Evolutionary conservation across 2,888 invertebrate species (phyloP), one percentile per base, ranked within the genome.

Genomic region (Tenodera sinensis): DNA sequence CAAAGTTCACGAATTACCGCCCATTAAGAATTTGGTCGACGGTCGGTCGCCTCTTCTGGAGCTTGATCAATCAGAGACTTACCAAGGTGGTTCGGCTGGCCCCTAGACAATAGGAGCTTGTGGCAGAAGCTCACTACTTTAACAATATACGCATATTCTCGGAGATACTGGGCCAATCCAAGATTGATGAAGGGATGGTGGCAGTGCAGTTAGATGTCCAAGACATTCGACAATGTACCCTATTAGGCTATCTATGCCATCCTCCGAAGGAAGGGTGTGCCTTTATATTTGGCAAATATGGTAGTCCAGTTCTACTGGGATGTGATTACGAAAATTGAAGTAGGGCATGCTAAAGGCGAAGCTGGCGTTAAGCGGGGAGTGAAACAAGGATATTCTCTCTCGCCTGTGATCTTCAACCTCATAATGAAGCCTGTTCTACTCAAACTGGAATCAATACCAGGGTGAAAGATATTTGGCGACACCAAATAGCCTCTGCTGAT

Each of bases 211-310:
- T 91, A 0, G 92, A 91, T n/a, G 88, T 91, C 0, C 88, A 91
- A 92, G 87, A 91, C 92, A 0, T 92, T 91, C 34, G 91, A 91
- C 27, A 91, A 91, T 0, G 91, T 92, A 0, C 91, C 91, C 0
- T 91, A 91, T 85, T 9, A 87, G 1, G 90, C 89, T 0, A 90
- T 91, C 25, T 12, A 0, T 30, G 30, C 9, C 83, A 88, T 7
- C 12, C 83, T 90, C 1, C 20, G 12, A 2, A 7, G n/a, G 3
- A 84, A 90, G 20, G 89, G 89, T 1, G n/a, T 88, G 0, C 87
- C 83, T 0, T 3, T 25, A 47, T 83, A 34, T 14, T 3, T 88
- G n/a, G 90, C 91, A 28, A 91, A 83, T 6, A 25, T 89, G 6
- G 54, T 90, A 2, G 47, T 20, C 4, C 27, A 54, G 1, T 71